Evolutionary conservation across 1,140 invertebrate species (phyloP), one percentile per base, ranked within the genome.

Genomic region (Linepithema humile): DNA sequence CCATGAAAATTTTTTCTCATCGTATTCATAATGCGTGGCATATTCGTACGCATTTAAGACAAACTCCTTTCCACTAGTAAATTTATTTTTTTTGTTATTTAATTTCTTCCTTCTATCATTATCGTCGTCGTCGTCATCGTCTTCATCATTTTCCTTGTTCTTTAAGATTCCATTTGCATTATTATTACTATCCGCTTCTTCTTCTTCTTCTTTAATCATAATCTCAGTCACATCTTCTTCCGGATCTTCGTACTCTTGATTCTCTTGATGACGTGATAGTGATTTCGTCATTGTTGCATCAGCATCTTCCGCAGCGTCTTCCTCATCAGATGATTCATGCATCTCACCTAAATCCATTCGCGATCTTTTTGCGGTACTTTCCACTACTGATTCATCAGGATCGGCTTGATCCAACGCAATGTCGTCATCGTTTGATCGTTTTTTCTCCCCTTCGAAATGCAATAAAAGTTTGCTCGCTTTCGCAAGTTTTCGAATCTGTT

Each of bases 221-320:
- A 94, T 94, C 35, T 95, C 91, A 20, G 9, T 12, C 94, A 90
- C 62, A 45, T 93, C 93, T 89, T 92, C 94, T 29, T 88, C 97
- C 0, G 96, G 96, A 91, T 98, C 98, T 86, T 98, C 97, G 90
- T 97, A 97, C 53, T 97, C 97, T 55, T 96, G 96, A 72, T 96
- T 96, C 85, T 96, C 95, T 50, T 95, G 93, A 82, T 96, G 96
- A 84, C 96, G 95, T 55, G 93, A 94, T 85, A 94, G 95, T 1
- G 93, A 94, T 89, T 95, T 96, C 6, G 94, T 93, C 32, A 95
- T 94, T 20, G 96, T 96, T 0, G 96, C 95, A 88, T 96, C 96
- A 38, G 95, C 95, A 59, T 96, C 96, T 32, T 95, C 94, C 15
- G 84, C 94, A 43, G 92, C 91, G 20, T 95, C 94, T 45, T 96